phyloP scores from a whole-genome alignment of 64 coral and sea anemone species.

The Pocillopora verrucosa region DNA sequence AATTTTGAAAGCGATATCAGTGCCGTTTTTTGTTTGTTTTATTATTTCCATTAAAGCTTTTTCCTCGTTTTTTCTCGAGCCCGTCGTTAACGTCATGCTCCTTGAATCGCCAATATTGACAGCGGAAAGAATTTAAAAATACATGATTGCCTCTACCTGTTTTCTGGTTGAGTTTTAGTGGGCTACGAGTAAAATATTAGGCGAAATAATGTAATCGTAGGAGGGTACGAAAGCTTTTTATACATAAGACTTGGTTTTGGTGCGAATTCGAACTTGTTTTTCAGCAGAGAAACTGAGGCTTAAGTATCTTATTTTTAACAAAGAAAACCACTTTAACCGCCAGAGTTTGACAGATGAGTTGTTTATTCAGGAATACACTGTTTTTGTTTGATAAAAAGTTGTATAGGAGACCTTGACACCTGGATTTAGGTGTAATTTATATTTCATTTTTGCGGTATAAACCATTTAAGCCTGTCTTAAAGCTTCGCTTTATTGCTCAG shows the following conservation, averaged over 20 bases:
- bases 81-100: no score
- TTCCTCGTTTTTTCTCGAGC: no score
- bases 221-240: no score
- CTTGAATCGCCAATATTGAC: no score
- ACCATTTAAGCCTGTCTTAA: not conserved
- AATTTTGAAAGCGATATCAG: no score
- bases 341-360: not conserved
- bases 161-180: no score
- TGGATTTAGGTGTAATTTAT: not conserved
- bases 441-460: not conserved
- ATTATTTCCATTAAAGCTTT: no score
- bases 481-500: not conserved
- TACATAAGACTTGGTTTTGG: not conserved
- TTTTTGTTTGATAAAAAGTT: not conserved
- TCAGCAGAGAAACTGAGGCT: not conserved
- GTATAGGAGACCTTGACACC: not conserved
- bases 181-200: no score
- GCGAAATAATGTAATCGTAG: no score
- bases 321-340: not conserved
- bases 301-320: not conserved
- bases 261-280: not conserved
- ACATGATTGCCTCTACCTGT: no score
- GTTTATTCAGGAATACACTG: not conserved
- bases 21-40: no score
- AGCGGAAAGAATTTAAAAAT: no score